Evolutionary conservation across 2,113 vertebrate species (phyloP), one percentile per base, ranked within the genome.

Genomic region (Hypocryptadius cinnamomeus): DNA sequence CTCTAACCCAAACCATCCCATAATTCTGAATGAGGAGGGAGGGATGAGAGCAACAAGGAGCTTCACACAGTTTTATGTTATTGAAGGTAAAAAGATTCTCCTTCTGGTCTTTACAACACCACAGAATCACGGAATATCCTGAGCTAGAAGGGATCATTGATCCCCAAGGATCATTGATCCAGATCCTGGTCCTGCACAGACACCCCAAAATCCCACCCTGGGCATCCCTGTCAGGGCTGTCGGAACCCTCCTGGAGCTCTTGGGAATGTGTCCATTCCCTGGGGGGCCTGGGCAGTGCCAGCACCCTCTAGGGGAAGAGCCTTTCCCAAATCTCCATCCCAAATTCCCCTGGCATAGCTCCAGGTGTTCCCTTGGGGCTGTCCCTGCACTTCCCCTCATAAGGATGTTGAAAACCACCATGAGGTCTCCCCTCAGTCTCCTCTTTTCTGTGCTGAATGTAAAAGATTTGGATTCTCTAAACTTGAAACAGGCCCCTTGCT

Each of bases 341-440:
- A 0, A 19, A 0, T 4, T 8, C 4, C 51, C 30, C 42, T 35
- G 60, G 24, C 42, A 1, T 50, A 48, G 60, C 60, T 11, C 24
- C 71, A 40, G 70, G 35, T 1, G 0, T 1, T 28, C 24, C 50
- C 35, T 42, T 5, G 13, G 9, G 3, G 2, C 50, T 56, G 59
- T 42, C 39, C 47, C 64, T 45, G 45, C 10, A 2, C 42, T 21
- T 11, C 8, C 20, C 21, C 35, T 40, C 42, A 3, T 0, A 12
- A 28, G 59, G 42, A 61, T 35, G 66, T 13, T 25, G 45, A n/a
- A 61, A 9, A 11, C 14, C 39, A 37, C 39, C 8, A 8, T 0
- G 24, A 53, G 22, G 2, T 37, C 27, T 51, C 54, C 23, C 13
- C 15, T 78, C 64, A 21, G 28, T 5, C 47, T 70, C 54, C 54